Conservation (phyloP, 2,888 invertebrate species). For the Drosophila lutescens region DNA sequence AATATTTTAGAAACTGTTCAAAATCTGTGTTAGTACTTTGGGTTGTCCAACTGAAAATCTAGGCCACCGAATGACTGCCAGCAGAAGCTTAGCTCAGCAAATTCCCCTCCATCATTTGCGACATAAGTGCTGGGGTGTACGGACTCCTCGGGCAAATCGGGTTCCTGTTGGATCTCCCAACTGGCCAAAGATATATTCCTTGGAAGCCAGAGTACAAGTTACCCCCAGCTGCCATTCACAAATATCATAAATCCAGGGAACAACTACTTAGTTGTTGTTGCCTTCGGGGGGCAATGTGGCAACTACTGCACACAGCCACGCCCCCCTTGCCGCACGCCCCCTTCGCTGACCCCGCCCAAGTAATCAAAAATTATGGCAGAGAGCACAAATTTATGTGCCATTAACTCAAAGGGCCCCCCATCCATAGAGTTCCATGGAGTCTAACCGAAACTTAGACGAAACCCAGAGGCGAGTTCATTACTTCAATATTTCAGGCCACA, state of each 20-base stretch:
- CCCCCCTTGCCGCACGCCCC: conserved; percentile 2
- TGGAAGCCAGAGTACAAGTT: conserved; percentile 12
- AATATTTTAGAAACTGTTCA: neutral
- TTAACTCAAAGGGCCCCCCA: conserved; percentile 68
- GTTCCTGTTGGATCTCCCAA: conserved; percentile 2
- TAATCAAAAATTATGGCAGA: conserved; percentile 75
- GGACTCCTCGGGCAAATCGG: conserved; percentile 2
- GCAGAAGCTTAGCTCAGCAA: neutral
- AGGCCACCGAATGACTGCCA: neutral
- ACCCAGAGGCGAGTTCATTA: conserved; percentile 52
- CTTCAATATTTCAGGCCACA: conserved; percentile 72
- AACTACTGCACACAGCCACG: conserved; percentile 27
- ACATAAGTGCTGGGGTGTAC: conserved; percentile 12
- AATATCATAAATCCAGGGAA: conserved; percentile 53
- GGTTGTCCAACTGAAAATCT: neutral
- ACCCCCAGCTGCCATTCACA: conserved; percentile 31
- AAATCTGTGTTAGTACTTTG: neutral
- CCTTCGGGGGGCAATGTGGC: conserved; percentile 43
- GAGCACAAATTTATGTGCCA: conserved; percentile 69
- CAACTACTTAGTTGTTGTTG: conserved; percentile 43
- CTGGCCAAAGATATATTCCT: conserved; percentile 21
- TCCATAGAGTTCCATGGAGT: conserved; percentile 3
- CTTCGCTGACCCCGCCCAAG: conserved; percentile 54
- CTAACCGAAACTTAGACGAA: conserved; percentile 32
- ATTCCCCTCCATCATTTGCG: conserved; percentile 1